Base-by-base conservation (phyloP, 2,113 vertebrate genomes). In the Seriola aureovittata region DNA sequence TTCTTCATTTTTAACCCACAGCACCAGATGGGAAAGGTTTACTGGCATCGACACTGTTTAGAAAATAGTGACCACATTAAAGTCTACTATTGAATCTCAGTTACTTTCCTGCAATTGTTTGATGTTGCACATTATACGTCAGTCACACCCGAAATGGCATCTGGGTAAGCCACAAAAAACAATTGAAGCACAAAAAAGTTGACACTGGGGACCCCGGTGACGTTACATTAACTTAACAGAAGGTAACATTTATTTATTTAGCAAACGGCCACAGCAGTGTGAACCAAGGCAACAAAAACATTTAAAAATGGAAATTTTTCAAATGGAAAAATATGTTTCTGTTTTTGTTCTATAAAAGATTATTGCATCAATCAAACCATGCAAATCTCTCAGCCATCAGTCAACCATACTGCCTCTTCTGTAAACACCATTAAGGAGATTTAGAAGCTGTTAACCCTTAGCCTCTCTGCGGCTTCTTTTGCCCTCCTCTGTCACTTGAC, bases 391-490 rank as follows among this genome's bases (percentile, higher is more conserved):
- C 9, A 48, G 64, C 48, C 3, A 29, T 48, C 71, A 29, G 36
- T 84, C 40, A 17, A 48, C 25, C 42, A 32, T 50, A 50, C 4
- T 34, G 62, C 8, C 71, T 70, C 62, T 65, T 75, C 25, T 72
- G 62, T 71, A 77, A 85, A 88, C 66, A 65, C 81, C 73, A 91
- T 78, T 80, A 75, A 69, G 80, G 78, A 87, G 86, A 88, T 19
- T 74, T 76, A 89, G 81, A 90, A 63, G 84, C 78, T 58, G 60
- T 83, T 87, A 54, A 90, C 92, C 92, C 46, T 82, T 80, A 60
- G 23, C 90, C 84, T 80, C 13, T 36, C 60, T 44, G 57, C 54
- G 70, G 79, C 57, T 81, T 78, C 81, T 64, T 63, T 7, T 64
- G 73, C 77, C 71, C 19, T 85, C 57, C 48, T 32, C 77, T 75